Evolutionary conservation across 2,113 vertebrate species (phyloP), one percentile per base, ranked within the genome.

Genomic region (Odontesthes bonariensis): DNA sequence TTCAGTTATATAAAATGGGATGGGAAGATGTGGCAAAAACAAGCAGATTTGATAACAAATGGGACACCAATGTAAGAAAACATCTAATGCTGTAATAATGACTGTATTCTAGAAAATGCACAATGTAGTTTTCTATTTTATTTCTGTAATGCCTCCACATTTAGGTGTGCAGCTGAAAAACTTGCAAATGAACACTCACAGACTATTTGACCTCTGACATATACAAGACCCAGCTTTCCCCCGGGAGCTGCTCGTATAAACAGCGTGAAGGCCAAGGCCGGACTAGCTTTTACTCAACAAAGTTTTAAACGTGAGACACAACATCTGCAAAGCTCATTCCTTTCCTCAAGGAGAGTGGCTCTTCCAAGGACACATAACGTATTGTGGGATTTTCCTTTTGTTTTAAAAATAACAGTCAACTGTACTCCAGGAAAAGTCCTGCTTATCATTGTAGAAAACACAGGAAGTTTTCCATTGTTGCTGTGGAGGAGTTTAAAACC

Each of bases 301-400:
- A 46, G 77, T 73, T 68, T 77, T 38, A 79, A 82, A 71, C 71
- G n/a, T 47, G 60, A 86, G 69, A 53, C 66, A 38, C 38, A 70
- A 81, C 90, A 91, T 93, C 88, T 90, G 91, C 27, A 56, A 69
- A 85, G 77, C 20, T 44, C 71, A 81, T 88, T 88, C 69, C 35
- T 70, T 75, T 69, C 62, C 47, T 79, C n/a, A 49, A 55, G 56
- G 52, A 73, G 72, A 78, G 77, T 44, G 23, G 61, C 74, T 71
- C 22, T 4, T 49, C 68, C 63, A 74, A 83, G 69, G 72, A 81
- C 73, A 61, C 70, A 32, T 6, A 5, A 56, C 22, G 69, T 58
- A 83, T 73, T 73, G 75, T 80, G 82, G 83, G 79, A 83, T 74
- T 81, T 88, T 72, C 49, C 47, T 59, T 33, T 8, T 5, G 49